Conservation (phyloP, 2,888 invertebrate species). For the Allophyes oxyacanthae region DNA sequence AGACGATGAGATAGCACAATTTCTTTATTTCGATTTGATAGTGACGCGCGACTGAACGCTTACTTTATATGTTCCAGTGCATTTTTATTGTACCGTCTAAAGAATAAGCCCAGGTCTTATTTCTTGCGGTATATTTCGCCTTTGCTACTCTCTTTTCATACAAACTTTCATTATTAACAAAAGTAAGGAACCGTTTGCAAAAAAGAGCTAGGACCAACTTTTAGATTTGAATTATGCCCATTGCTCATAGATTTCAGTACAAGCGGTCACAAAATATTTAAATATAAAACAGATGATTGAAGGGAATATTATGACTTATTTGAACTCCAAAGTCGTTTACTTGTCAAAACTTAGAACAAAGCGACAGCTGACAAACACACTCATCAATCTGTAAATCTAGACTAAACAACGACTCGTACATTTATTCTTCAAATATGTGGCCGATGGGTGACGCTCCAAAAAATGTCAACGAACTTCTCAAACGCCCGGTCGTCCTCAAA, state of each 20-base stretch:
- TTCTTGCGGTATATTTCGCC: slow-evolving; percentile 72
- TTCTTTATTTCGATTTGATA: slow-evolving; percentile 74
- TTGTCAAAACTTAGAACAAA: slow-evolving; percentile 19
- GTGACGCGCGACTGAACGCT: slow-evolving; percentile 60
- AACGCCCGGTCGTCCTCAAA: slow-evolving; percentile 61
- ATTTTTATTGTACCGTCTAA: slow-evolving; percentile 63
- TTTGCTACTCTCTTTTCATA: slow-evolving; percentile 65
- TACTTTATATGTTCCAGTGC: slow-evolving; percentile 63
- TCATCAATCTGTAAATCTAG: slow-evolving; percentile 67
- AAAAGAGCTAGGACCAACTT: slow-evolving; percentile 12
- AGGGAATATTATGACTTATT: background rate
- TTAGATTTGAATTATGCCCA: background rate
- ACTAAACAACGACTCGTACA: slow-evolving; percentile 69
- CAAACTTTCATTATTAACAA: slow-evolving; percentile 56
- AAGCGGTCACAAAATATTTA: background rate
- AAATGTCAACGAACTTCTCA: slow-evolving; percentile 77
- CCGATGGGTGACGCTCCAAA: slow-evolving; percentile 62
- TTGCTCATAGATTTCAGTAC: background rate
- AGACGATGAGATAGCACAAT: slow-evolving; percentile 76
- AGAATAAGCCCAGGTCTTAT: slow-evolving; percentile 70
- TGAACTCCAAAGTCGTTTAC: slow-evolving; percentile 7
- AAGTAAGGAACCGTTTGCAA: slow-evolving; percentile 12
- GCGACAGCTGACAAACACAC: slow-evolving; percentile 42
- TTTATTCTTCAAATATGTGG: slow-evolving; percentile 69
- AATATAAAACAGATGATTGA: background rate